Conservation (phyloP, 2,797 vertebrate genomes). For the Darevskia nairensis region DNA sequence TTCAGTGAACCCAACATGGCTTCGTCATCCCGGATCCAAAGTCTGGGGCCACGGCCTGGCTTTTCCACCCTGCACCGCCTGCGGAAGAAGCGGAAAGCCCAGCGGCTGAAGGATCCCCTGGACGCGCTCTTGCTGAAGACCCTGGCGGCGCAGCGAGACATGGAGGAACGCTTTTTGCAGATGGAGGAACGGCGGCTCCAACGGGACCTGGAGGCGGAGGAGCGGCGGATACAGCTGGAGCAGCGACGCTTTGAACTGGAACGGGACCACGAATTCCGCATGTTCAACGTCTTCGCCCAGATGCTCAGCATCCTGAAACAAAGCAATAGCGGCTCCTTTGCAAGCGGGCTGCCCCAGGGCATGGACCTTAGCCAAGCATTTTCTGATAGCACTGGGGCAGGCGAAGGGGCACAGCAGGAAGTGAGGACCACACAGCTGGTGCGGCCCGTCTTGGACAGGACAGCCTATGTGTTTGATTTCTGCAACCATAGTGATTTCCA, state of each 20-base stretch:
- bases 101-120: conserved; percentile 70
- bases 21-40: conserved; percentile 68
- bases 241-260: conserved; percentile 83
- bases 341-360: conserved; percentile 20
- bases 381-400: conserved; percentile 33
- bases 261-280: conserved; percentile 85
- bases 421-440: not conserved
- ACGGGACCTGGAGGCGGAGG: conserved; percentile 82
- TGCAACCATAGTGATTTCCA: conserved; percentile 45
- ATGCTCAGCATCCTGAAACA: conserved; percentile 79
- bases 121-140: conserved; percentile 82
- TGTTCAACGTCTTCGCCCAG: conserved; percentile 84
- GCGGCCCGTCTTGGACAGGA: not conserved
- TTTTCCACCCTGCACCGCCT: conserved; percentile 78
- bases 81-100: conserved; percentile 79
- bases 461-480: conserved; percentile 38
- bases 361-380: conserved; percentile 60
- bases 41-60: conserved; percentile 69
- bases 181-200: conserved; percentile 83
- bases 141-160: conserved; percentile 56
- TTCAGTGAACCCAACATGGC: conserved; percentile 83
- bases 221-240: conserved; percentile 85
- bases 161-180: conserved; percentile 82
- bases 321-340: conserved; percentile 37
- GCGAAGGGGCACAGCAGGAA: conserved; percentile 37